These are phyloP conservation scores for Poecilobothrus nobilitatus DNA, from an alignment of 2,888 invertebrate genomes.

Conservation along the genomic window DNA sequence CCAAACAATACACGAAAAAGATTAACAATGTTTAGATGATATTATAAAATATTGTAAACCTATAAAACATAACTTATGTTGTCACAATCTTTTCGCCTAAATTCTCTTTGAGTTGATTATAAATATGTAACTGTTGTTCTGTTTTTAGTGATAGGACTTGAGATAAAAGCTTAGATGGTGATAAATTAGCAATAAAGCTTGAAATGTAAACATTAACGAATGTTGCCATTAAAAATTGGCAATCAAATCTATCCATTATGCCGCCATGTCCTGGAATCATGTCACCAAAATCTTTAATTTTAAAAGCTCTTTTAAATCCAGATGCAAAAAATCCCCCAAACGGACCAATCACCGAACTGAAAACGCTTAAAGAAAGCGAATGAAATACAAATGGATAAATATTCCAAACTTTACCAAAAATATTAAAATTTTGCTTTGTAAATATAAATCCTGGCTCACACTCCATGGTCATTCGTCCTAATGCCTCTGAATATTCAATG, in stretches of 20 bases:
- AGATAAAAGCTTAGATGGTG: conserved; percentile 88
- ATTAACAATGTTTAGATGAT: too few species aligned
- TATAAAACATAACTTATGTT: too few species aligned
- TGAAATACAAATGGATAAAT: conserved; percentile 94
- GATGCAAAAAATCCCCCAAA: conserved; percentile 99
- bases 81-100: not conserved
- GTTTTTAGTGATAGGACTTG: conserved; percentile 77
- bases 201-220: conserved; percentile 99
- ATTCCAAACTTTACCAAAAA: conserved; percentile 55
- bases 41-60: too few species aligned
- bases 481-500: conserved; percentile 85
- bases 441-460: conserved; percentile 90
- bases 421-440: conserved; percentile 70
- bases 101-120: conserved; percentile 45
- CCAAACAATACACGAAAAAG: too few species aligned
- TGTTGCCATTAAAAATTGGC: conserved; percentile 99
- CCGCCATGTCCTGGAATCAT: conserved; percentile 99
- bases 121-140: conserved; percentile 91
- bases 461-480: conserved; percentile 84
- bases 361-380: conserved; percentile 89
- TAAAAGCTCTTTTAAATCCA: conserved; percentile 98
- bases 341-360: conserved; percentile 97
- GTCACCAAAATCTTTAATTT: conserved; percentile 99
- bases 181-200: conserved; percentile 93
- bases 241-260: conserved; percentile 99